Conservation (phyloP, 2,888 invertebrate species). For the Pandemis heparana region DNA sequence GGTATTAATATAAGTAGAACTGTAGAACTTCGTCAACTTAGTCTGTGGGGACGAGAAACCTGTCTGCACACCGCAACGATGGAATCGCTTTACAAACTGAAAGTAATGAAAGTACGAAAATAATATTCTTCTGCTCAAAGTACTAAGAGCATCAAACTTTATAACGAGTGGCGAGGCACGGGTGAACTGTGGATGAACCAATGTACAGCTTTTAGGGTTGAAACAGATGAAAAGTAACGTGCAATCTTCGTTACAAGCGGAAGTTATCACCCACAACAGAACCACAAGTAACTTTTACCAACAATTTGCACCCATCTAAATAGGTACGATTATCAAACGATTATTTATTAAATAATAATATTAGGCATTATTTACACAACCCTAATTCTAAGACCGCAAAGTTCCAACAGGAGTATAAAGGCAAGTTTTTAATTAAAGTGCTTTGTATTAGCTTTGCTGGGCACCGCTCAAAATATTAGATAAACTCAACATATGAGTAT, state of each 20-base stretch:
- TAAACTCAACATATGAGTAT: slow-evolving; percentile 34
- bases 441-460: slow-evolving; percentile 50
- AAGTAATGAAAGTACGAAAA: slow-evolving; percentile 64
- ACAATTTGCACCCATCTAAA: not conserved
- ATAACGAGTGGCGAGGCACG: slow-evolving; percentile 64
- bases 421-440: slow-evolving; percentile 75
- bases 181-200: slow-evolving; percentile 63
- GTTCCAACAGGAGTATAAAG: slow-evolving; percentile 58
- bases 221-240: slow-evolving; percentile 16
- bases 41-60: slow-evolving; percentile 33
- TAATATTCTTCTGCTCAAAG: slow-evolving; percentile 68
- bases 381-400: slow-evolving; percentile 28
- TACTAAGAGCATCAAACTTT: slow-evolving; percentile 70
- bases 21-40: slow-evolving; percentile 40
- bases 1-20: slow-evolving; percentile 36
- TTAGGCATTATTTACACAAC: slow-evolving; percentile 24
- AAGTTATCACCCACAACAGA: not conserved
- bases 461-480: slow-evolving; percentile 40
- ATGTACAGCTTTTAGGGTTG: slow-evolving; percentile 23
- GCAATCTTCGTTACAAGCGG: not conserved
- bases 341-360: not conserved
- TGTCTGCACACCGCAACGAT: slow-evolving; percentile 51
- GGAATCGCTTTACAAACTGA: slow-evolving; percentile 59
- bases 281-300: not conserved
- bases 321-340: not conserved